These are phyloP conservation scores for Xiphorhynchus elegans DNA, from an alignment of 2,113 vertebrate species.

Conservation along the genomic window DNA sequence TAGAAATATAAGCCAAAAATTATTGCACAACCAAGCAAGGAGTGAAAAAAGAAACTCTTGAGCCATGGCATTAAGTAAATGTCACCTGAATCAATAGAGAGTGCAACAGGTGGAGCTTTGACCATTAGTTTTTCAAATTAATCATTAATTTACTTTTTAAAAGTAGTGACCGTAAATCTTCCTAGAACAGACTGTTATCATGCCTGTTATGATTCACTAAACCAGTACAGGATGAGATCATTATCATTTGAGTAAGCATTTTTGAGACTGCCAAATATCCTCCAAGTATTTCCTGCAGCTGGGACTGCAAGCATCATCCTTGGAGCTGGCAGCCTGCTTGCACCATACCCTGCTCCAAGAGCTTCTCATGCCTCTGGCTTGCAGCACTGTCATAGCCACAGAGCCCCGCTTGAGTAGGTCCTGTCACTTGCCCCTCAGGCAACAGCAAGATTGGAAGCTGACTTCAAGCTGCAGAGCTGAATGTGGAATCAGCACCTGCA, in stretches of 20 bases:
- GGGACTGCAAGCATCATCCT: background rate
- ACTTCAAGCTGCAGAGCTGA: background rate
- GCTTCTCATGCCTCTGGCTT: background rate
- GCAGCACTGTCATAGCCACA: accelerated
- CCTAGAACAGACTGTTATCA: background rate
- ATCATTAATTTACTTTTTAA: constrained; percentile 6
- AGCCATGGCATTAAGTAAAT: background rate
- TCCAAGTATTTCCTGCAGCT: constrained; percentile 13
- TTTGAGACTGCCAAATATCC: background rate
- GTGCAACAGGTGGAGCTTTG: background rate
- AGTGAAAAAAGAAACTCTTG: background rate
- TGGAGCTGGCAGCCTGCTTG: background rate
- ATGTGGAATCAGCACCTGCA: background rate
- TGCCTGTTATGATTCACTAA: constrained; percentile 19
- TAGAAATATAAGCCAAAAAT: background rate
- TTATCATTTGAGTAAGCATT: background rate
- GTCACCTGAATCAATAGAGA: constrained; percentile 10
- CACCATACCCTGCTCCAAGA: background rate
- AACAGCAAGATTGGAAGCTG: background rate
- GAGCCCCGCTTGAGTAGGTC: accelerated
- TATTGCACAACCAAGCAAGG: background rate
- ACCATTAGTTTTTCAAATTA: constrained; percentile 1
- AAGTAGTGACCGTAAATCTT: background rate
- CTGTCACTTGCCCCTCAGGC: accelerated
- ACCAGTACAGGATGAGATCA: background rate